Percentiles rank a stretch among this genome's conserved stretches.
Conservation (phyloP, 2,888 invertebrate species). For the Ceraclea dissimilis region DNA sequence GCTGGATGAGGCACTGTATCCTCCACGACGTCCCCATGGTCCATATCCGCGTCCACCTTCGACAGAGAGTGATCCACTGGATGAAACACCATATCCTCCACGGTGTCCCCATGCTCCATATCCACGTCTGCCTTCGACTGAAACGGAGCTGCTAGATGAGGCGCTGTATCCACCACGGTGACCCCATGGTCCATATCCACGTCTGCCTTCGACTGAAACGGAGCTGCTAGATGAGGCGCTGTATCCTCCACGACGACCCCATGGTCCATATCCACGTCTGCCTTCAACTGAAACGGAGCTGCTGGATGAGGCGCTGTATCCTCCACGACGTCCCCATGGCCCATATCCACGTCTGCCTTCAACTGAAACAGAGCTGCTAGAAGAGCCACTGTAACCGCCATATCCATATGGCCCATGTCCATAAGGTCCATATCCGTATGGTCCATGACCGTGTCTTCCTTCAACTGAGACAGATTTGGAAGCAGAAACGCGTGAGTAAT, state of each 20-base stretch:
- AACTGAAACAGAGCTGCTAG: neutral
- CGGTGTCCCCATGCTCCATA: constrained; percentile 5
- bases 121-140: constrained; percentile 1
- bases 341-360: constrained; percentile 1
- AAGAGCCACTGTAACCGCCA: neutral
- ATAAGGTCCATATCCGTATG: too few relatives aligned
- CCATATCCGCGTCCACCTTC: neutral
- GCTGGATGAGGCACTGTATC: neutral
- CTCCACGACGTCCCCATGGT: neutral
- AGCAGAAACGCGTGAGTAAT: too few relatives aligned
- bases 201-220: constrained; percentile 1
- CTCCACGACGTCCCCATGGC: constrained; percentile 3
- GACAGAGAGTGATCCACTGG: neutral
- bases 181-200: constrained; percentile 8
- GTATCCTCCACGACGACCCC: constrained; percentile 4
- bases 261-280: constrained; percentile 2
- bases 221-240: neutral
- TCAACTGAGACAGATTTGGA: too few relatives aligned
- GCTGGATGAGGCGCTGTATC: neutral
- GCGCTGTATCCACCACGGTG: neutral
- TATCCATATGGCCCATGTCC: too few relatives aligned
- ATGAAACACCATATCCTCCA: neutral
- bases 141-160: neutral
- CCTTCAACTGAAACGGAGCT: neutral
- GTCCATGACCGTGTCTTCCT: constrained; percentile 4